phyloP scores from a whole-genome alignment of 1,140 invertebrate genomes.

The Asobara japonica region DNA sequence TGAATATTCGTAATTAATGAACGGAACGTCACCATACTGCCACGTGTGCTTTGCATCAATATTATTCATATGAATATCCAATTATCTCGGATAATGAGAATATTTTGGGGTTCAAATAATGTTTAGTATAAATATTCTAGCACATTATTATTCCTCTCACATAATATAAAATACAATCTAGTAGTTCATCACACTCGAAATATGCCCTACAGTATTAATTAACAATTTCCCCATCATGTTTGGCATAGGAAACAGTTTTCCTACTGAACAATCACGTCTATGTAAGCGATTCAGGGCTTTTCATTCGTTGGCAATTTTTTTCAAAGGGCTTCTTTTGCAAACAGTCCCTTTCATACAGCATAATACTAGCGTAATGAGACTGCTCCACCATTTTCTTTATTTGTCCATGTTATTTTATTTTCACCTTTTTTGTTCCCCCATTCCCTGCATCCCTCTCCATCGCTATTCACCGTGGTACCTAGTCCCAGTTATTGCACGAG shows the following conservation, averaged over 20 bases:
- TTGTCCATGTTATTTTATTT: not conserved
- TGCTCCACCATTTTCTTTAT: not conserved
- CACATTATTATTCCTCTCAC: too few relatives aligned
- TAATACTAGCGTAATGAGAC: not conserved
- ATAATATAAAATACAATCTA: too few relatives aligned
- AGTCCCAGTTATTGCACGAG: not conserved
- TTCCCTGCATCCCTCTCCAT: constrained; percentile 1
- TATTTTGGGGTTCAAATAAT: too few relatives aligned
- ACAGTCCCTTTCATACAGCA: not conserved
- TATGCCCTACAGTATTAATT: not conserved
- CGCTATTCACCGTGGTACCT: not conserved
- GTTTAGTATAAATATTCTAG: too few relatives aligned
- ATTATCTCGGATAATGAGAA: too few relatives aligned
- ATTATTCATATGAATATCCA: too few relatives aligned
- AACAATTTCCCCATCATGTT: not conserved
- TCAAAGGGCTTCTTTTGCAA: not conserved
- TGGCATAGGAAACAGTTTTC: not conserved
- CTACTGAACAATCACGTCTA: not conserved
- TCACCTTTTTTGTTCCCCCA: not conserved
- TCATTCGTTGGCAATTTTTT: not conserved
- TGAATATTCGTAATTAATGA: too few relatives aligned
- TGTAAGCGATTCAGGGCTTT: not conserved
- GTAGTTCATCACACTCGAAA: too few relatives aligned
- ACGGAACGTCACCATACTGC: too few relatives aligned
- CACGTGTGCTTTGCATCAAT: too few relatives aligned